Evolutionary conservation across 64 coral and sea anemone species (phyloP), one percentile per base, ranked within the genome.

Genomic region (Montipora sp.): DNA sequence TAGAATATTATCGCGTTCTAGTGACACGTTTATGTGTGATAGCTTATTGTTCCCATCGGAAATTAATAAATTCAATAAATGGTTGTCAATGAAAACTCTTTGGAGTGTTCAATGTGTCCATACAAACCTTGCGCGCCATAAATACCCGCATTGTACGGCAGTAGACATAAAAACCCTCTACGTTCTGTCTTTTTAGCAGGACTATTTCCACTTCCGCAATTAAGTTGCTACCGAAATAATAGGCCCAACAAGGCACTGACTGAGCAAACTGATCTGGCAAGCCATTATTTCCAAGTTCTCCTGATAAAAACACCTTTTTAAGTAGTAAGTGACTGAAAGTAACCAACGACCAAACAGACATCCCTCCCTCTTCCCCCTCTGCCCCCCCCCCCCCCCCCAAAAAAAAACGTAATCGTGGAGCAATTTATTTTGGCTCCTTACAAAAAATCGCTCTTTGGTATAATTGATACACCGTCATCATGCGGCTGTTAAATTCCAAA

Each of bases 1-100:
- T 85, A 85, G 82, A 85, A 85, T 85, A 85, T 85, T 85, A 36
- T 85, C 75, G 65, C 82, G 82, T 85, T 85, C 82, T 85, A 85
- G 82, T 85, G 82, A 85, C 65, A 16, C 7, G 47, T 85, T 85
- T 70, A 78, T 78, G 65, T 85, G 82, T 85, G 10, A 66, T 84
- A 67, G 82, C 82, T 84, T 66, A 22, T 49, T 71, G 82, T 85
- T 85, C 82, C 82, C 59, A 43, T 85, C 63, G 46, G 65, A 85
- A 84, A 71, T 71, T n/a, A 71, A 69, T 12, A 71, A 85, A 85
- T 71, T 71, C 44, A 85, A 85, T 85, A 85, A 85, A 85, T 19
- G 70, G 65, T 85, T 85, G 65, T 71, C 66, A 85, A 72, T 12
- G 65, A 72, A 47, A 51, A 85, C 20, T 7, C n/a, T 49, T 46